Base-by-base conservation (phyloP, 2,888 invertebrate species). In the Eupithecia subfuscata region DNA sequence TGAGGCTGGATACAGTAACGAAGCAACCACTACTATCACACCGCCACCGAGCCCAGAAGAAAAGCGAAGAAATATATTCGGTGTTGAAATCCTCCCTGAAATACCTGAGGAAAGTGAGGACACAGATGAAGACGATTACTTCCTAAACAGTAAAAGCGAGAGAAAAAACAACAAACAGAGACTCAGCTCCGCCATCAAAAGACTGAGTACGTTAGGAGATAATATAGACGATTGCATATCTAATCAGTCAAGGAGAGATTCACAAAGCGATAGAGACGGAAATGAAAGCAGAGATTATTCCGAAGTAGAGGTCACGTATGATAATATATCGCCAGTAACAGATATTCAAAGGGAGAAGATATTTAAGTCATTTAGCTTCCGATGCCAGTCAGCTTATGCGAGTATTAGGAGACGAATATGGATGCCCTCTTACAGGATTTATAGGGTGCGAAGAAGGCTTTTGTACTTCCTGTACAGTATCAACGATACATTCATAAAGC, bases 31-130 rank as follows among this genome's bases (percentile, higher is more conserved):
- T 40, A 94, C 92, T 52, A 90, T 92, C 34, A 94, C 94, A 16
- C 94, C 94, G 56, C 94, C 93, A 8, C 93, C 93, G 30, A 93
- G 93, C 79, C 93, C 93, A 18, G 95, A 95, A 81, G 94, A 95
- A 81, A 95, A 91, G 77, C 88, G 92, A 71, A 90, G 92, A 84
- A 95, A 93, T 79, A 89, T 94, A 64, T 94, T 93, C 80, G 95
- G 95, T 6, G 94, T 95, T 65, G 93, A 95, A 83, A 94, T 95
- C 83, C 85, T 95, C 74, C 95, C 95, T 37, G 93, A 95, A 86
- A 95, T 95, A 85, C 93, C 93, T 6, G 95, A 95, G 85, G 95
- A 95, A 84, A 94, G 91, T 74, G 95, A 95, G 84, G 90, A 90
- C 30, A 90, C 89, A 56, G 91, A 91, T 16, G 82, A 84, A 30